Conservation (phyloP, 2,113 vertebrate genomes). For the Antechinus flavipes region DNA sequence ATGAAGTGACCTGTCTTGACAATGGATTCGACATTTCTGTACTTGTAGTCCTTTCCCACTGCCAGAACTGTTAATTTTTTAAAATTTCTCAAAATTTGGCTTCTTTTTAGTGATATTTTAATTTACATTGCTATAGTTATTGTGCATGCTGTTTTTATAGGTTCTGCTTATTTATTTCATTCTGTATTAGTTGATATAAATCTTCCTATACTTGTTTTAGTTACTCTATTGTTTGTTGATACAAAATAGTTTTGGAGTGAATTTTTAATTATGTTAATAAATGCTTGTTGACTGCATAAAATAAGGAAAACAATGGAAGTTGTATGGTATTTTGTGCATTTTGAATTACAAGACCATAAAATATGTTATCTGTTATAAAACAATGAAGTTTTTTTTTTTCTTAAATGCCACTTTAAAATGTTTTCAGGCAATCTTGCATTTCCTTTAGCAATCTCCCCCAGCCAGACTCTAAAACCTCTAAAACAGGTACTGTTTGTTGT, state of each 20-base stretch:
- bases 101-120: background rate
- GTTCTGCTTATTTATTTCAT: background rate
- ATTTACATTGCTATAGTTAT: background rate
- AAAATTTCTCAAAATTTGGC: background rate
- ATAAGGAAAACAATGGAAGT: background rate
- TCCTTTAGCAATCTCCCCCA: background rate
- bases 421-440: conserved; percentile 23
- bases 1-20: background rate
- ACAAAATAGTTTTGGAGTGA: background rate
- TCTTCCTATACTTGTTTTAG: background rate
- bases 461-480: background rate
- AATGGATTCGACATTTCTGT: background rate
- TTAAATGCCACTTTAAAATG: background rate
- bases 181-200: background rate
- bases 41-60: background rate
- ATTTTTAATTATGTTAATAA: background rate
- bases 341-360: conserved; percentile 33
- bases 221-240: background rate
- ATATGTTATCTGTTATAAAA: conserved; percentile 1
- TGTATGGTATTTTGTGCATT: background rate
- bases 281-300: background rate
- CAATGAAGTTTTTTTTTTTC: background rate
- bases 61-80: background rate
- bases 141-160: background rate
- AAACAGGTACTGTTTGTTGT: background rate